Conservation (phyloP, 2,888 invertebrate genomes). For the Limulus polyphemus region DNA sequence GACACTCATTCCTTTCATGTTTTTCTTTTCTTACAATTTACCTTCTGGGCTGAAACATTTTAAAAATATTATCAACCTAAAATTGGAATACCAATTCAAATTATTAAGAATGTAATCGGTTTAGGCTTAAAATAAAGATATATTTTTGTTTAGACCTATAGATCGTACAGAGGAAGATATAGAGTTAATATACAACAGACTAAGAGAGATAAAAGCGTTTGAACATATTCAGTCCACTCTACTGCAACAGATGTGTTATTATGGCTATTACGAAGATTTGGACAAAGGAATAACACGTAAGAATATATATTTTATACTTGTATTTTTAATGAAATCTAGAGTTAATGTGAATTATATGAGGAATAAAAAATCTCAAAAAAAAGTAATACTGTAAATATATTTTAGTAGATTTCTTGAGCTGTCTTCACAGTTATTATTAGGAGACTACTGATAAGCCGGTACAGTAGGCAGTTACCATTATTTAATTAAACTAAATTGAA, state of each 20-base stretch:
- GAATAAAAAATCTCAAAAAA: too few relatives aligned
- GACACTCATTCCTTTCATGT: too few relatives aligned
- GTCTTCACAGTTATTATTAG: too few relatives aligned
- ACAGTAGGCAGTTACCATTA: too few relatives aligned
- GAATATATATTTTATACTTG: conserved; percentile 29
- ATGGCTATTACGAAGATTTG: conserved; percentile 62
- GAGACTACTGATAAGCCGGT: too few relatives aligned
- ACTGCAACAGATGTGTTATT: conserved; percentile 57
- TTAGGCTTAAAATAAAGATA: neutral
- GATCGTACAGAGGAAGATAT: conserved; percentile 59
- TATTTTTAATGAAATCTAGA: too few relatives aligned
- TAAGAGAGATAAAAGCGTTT: conserved; percentile 48
- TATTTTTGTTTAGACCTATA: conserved; percentile 45
- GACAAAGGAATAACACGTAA: conserved; percentile 63
- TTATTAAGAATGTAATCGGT: neutral
- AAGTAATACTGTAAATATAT: too few relatives aligned
- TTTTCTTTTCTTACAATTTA: too few relatives aligned
- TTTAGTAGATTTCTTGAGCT: too few relatives aligned
- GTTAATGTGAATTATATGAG: too few relatives aligned
- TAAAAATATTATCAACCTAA: neutral
- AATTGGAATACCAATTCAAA: neutral
- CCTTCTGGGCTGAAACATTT: too few relatives aligned
- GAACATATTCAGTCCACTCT: conserved; percentile 49
- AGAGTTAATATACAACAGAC: conserved; percentile 54
- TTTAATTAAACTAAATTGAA: too few relatives aligned